phyloP scores from a whole-genome alignment of 1,140 invertebrate species.

The Eupristina koningsbergeri region DNA sequence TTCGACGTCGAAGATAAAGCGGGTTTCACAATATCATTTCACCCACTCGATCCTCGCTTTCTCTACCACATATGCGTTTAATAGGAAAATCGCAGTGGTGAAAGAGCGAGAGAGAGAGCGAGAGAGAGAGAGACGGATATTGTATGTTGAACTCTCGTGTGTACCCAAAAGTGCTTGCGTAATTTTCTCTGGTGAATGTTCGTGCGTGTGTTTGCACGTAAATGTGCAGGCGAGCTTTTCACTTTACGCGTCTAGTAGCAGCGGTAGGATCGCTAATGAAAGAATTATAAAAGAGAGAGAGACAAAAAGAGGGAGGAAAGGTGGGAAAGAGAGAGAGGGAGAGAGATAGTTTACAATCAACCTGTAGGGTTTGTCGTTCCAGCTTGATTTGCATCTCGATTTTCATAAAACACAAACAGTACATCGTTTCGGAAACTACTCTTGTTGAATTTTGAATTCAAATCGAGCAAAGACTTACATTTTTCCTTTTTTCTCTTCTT shows the following conservation, averaged over 20 bases:
- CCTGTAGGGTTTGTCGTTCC: neutral
- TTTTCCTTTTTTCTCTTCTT: neutral
- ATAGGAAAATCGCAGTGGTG: slow-evolving; percentile 21
- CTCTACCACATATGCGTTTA: slow-evolving; percentile 1
- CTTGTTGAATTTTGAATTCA: neutral
- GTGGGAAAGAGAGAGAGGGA: neutral
- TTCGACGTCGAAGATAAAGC: slow-evolving; percentile 20
- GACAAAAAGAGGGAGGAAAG: neutral
- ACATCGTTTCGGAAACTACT: neutral
- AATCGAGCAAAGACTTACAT: neutral
- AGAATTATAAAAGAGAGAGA: slow-evolving; percentile 11
- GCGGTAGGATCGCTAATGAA: neutral
- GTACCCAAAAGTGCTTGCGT: neutral
- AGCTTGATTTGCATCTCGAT: slow-evolving; percentile 39
- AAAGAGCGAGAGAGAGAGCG: neutral
- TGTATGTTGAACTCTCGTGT: neutral
- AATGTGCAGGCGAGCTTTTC: neutral
- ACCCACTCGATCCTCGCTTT: neutral
- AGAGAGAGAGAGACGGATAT: neutral
- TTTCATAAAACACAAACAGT: slow-evolving; percentile 9
- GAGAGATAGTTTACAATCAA: neutral
- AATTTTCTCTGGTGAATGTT: neutral
- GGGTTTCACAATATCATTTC: neutral
- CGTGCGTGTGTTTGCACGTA: neutral
- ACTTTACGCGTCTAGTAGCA: neutral